Conservation (phyloP, 2,888 invertebrate species). For the Pantelozetes paolii region DNA sequence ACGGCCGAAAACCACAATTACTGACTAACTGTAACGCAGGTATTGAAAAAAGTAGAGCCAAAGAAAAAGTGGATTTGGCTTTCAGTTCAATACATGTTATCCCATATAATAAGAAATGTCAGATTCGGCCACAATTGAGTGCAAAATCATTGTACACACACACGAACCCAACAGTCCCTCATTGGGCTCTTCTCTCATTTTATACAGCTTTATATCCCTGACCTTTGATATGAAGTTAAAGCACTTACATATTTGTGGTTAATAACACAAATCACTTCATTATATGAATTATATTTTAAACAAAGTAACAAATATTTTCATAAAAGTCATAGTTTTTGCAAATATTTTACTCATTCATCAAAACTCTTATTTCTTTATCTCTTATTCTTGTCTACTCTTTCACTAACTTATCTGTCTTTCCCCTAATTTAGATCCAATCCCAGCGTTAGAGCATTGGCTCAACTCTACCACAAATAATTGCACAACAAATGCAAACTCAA, state of each 20-base stretch:
- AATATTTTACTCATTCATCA: neutral
- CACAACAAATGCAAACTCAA: slow-evolving; percentile 11
- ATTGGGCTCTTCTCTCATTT: neutral
- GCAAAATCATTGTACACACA: neutral
- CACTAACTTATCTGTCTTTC: neutral
- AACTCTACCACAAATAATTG: slow-evolving; percentile 17
- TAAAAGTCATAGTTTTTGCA: slow-evolving; percentile 17
- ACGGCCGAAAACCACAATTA: slow-evolving; percentile 33
- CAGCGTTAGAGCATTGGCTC: slow-evolving; percentile 38
- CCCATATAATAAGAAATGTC: neutral
- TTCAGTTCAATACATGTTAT: slow-evolving; percentile 1
- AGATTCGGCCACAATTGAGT: neutral
- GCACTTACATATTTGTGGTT: slow-evolving; percentile 9
- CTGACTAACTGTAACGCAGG: neutral
- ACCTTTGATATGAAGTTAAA: slow-evolving; percentile 1
- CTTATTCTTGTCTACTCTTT: neutral
- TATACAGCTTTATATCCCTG: slow-evolving; percentile 5
- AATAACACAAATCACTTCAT: slow-evolving; percentile 31
- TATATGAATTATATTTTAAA: slow-evolving; percentile 1
- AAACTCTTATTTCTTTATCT: neutral
- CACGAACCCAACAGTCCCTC: slow-evolving; percentile 21
- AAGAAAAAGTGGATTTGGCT: neutral
- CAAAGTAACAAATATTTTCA: neutral
- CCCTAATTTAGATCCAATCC: slow-evolving; percentile 24
- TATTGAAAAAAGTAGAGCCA: no score